Base-by-base conservation (phyloP, 2,797 vertebrate genomes). In the Pangasius mekongensis region DNA sequence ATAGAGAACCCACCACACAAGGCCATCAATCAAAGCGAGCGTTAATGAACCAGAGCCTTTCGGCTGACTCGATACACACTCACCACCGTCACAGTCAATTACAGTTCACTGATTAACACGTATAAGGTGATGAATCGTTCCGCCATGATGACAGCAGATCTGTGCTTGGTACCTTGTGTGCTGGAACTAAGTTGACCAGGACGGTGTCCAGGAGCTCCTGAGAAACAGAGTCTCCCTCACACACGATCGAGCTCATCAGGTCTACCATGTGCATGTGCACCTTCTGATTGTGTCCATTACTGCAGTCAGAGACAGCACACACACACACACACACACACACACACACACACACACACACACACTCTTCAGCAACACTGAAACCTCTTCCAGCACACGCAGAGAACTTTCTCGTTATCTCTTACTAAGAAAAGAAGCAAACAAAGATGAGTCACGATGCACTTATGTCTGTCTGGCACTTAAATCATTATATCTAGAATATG, bases 261-360 rank as follows among this genome's bases (percentile, higher is more conserved):
- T 99, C 99, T 93, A 99, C 98, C 98, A 99, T 99, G 83, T 99
- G 99, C 98, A 99, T 99, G 92, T 99, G 99, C 88, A 99, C 98
- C 94, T 99, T 99, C 94, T 99, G 99, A 93, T 99, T 99, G 95
- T 99, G 99, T 81, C 99, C 98, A 0, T 99, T 99, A 94, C 99
- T 99, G 64, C 64, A 87, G 90, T 91, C 90, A 66, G 14, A 69
- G 14, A 87, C 14, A 39, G 39, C 5, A 5, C 39, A 39, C 39
- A 39, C 54, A 43, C 74, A n/a, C 39, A 67, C 27, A 87, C 20
- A 39, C 60, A 60, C 22, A 69, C 22, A 87, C 14, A 39, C 60
- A 60, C 36, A 62, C 47, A 52, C 49, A 60, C 54, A 43, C 76
- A n/a, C 43, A 60, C 52, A 62, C 60, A 80, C 67, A 52, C 88